Base-by-base conservation (phyloP, 2,113 vertebrate genomes). In the Leptosomus discolor region DNA sequence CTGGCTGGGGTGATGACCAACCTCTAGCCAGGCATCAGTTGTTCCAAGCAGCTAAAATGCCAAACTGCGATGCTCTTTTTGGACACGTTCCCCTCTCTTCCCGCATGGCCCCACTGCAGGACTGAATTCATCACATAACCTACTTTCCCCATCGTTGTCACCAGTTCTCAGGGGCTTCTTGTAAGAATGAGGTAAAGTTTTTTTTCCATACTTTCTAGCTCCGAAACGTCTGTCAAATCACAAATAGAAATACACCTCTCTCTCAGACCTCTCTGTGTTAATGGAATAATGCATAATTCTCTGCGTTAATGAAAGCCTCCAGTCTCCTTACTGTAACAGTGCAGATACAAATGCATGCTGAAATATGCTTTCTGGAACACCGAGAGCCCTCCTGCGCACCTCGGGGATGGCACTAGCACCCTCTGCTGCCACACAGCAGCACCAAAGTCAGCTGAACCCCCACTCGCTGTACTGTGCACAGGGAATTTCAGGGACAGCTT, bases 361-460 rank as follows among this genome's bases (percentile, higher is more conserved):
- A 11, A 57, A 54, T 20, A 11, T 5, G 22, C 51, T 29, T 13
- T 51, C 67, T 12, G 2, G 1, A 46, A n/a, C 51, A 6, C 10
- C 1, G 8, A 41, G 71, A 60, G 39, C 14, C 46, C 39, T 41
- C 8, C 94, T n/a, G 64, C 0, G 1, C 67, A 48, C 64, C 84
- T 94, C 51, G 11, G 90, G 88, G 92, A 91, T 73, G 64, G 78
- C 67, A 90, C 71, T 63, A 92, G 94, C 91, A 88, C 97, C 96
- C 97, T 97, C 96, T 97, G 94, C 92, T 89, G 97, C 68, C 90
- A 76, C 58, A 21, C 45, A n/a, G 36, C 54, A 76, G 76, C 76
- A 58, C 36, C 75, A n/a, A 34, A 64, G n/a, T 7, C 88, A 24
- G 26, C n/a, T 34, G 36, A 32, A 79, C 37, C 11, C 27, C 43